Base-by-base conservation (phyloP, 2,888 invertebrate genomes). In the Lithophane leautieri region DNA sequence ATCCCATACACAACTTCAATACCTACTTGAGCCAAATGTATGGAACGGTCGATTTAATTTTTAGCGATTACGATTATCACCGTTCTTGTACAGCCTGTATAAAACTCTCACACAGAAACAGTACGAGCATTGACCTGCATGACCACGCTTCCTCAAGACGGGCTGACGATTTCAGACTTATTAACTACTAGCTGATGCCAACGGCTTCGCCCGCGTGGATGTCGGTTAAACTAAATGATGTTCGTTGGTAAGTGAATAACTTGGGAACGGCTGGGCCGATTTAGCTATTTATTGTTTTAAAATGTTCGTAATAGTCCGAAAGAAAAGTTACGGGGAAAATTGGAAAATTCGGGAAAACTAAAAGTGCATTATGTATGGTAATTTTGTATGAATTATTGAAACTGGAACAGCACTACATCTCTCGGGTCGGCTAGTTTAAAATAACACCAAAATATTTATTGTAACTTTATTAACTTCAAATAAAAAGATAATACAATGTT, bases 391-490 rank as follows among this genome's bases (percentile, higher is more conserved):
- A 44, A 19, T 16, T 6, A 54, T 54, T n/a, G 6, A 50, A 50
- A 50, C 42, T 25, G 6, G 42, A 7, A 63, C 63, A 44, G 19
- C 25, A 11, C 4, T 11, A 25, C 25, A 19, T 42, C n/a, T 8
- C 8, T 28, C 12, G 2, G 25, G 19, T 44, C 44, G 47, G n/a
- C 12, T 22, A 47, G 8, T 22, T 14, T 34, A 67, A 16, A 89
- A 87, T 83, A 78, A 90, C 89, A 90, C 84, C 81, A 82, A 66
- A 65, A 68, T 78, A 81, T 93, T 94, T 93, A 90, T 92, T 93
- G 92, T 94, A 94, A 94, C 94, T 95, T 95, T 95, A 95, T 94
- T 94, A 94, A 95, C 92, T 92, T 92, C 83, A 94, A 95, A 94
- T 93, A 94, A 95, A 94, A 93, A 91, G 90, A 93, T 90, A 92